Conservation (phyloP, 2,888 invertebrate species). For the Spodoptera exigua region DNA sequence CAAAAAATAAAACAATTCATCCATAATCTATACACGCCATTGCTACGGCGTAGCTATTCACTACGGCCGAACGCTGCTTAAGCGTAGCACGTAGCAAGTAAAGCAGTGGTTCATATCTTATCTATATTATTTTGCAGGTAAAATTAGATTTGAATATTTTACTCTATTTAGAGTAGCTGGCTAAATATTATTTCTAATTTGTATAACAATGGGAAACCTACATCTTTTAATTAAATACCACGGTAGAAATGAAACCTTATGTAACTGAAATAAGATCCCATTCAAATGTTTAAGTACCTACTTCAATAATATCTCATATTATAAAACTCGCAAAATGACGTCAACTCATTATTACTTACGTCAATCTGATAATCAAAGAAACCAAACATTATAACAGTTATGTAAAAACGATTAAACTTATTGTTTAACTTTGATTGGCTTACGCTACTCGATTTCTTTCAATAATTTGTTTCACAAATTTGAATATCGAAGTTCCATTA, state of each 20-base stretch:
- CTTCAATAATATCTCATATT: slow-evolving; percentile 1
- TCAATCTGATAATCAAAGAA: too few relatives aligned
- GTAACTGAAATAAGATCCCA: slow-evolving; percentile 7
- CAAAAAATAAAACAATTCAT: background rate
- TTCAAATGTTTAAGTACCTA: background rate
- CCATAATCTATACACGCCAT: background rate
- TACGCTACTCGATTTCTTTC: too few relatives aligned
- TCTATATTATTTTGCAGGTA: too few relatives aligned
- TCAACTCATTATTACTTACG: too few relatives aligned
- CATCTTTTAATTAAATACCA: slow-evolving; percentile 9
- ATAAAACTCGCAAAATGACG: background rate
- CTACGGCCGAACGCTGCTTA: background rate
- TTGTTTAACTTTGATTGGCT: too few relatives aligned
- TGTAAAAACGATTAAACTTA: too few relatives aligned
- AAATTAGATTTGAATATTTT: too few relatives aligned
- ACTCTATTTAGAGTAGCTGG: background rate
- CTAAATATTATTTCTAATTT: too few relatives aligned
- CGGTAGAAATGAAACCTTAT: slow-evolving; percentile 3
- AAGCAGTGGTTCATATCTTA: too few relatives aligned
- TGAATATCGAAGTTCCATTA: too few relatives aligned
- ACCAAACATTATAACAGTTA: too few relatives aligned
- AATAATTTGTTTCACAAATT: too few relatives aligned
- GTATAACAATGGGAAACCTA: background rate
- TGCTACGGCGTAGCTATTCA: background rate
- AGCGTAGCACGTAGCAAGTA: background rate